Base-by-base conservation (phyloP, 2,888 invertebrate species). In the Epirrhoe tristata region DNA sequence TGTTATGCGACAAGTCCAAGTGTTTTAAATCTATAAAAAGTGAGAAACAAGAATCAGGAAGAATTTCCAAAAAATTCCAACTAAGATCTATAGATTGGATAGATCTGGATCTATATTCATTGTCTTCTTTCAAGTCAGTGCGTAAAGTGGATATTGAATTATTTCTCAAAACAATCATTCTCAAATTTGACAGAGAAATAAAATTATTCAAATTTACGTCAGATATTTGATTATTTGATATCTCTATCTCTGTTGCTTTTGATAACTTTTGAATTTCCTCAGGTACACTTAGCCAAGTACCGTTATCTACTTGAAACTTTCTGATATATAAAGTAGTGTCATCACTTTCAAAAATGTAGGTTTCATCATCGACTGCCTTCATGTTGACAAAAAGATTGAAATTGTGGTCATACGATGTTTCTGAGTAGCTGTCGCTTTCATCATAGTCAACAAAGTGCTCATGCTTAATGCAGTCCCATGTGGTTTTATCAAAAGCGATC, bases 1-100 rank as follows among this genome's bases (percentile, higher is more conserved):
- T 14, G 54, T 69, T 69, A n/a, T 66, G 59, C 3, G 69, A 69
- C 57, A 69, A 63, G 63, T 69, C 63, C 12, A 69, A 60, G 24
- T 66, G 34, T 57, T 63, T 17, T 24, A 69, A 43, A 8, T 63
- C 58, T 14, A 53, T 17, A 60, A 63, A 69, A 6, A 54, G 50
- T 8, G 54, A 60, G 34, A 69, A 69, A 16, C 59, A 56, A 7
- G 62, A 58, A 12, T 63, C 53, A 3, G 69, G 69, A n/a, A 69
- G 59, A 0, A 31, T 8, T 46, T 60, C 16, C 6, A 69, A 39
- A 16, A 34, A 5, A 53, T 69, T 69, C 10, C 54, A 36, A 16
- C 69, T 69, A 3, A 69, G 59, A 54, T 69, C 69, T 16, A 69
- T 14, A 43, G 32, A 24, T 17, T 10, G 34, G 32, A 68, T 34